A percentile compares a stretch with the other conserved stretches of the same genome.
Conservation (phyloP, 2,113 vertebrate species). For the Nycticebus coucang region DNA sequence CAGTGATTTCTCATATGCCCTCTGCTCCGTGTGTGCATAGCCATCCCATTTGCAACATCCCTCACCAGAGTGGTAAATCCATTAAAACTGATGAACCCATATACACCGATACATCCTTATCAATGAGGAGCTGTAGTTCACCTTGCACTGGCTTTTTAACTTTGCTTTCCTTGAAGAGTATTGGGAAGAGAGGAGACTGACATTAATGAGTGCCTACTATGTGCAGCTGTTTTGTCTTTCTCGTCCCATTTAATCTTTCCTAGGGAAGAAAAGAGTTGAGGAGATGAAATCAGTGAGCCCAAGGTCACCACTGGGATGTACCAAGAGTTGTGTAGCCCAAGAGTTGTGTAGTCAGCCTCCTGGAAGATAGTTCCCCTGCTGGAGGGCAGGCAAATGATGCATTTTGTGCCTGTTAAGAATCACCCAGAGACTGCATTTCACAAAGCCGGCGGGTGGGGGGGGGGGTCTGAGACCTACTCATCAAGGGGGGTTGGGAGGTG, state of each 20-base stretch:
- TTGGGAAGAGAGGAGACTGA: not conserved
- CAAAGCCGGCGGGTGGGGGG: no score
- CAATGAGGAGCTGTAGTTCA: not conserved
- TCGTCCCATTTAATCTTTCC: not conserved
- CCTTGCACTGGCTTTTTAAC: not conserved
- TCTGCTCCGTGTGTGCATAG: rapidly evolving
- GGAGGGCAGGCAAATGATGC: not conserved
- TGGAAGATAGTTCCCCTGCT: not conserved
- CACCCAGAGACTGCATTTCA: not conserved
- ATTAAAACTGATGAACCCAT: not conserved
- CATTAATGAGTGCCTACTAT: not conserved
- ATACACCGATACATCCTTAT: not conserved
- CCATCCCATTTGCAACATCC: rapidly evolving
- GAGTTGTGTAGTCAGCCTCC: not conserved
- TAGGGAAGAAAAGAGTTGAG: not conserved
- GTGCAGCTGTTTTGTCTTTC: not conserved
- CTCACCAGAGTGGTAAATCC: not conserved
- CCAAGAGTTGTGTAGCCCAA: rapidly evolving
- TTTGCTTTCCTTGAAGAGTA: not conserved
- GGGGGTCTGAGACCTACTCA: not conserved
- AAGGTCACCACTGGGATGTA: not conserved
- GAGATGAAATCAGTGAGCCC: not conserved
- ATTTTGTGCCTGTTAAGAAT: conserved; percentile 17
- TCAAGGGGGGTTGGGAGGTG: not conserved
- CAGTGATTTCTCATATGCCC: not conserved